phyloP scores from a whole-genome alignment of 2,113 vertebrate genomes.

The Stigmatopora argus region DNA sequence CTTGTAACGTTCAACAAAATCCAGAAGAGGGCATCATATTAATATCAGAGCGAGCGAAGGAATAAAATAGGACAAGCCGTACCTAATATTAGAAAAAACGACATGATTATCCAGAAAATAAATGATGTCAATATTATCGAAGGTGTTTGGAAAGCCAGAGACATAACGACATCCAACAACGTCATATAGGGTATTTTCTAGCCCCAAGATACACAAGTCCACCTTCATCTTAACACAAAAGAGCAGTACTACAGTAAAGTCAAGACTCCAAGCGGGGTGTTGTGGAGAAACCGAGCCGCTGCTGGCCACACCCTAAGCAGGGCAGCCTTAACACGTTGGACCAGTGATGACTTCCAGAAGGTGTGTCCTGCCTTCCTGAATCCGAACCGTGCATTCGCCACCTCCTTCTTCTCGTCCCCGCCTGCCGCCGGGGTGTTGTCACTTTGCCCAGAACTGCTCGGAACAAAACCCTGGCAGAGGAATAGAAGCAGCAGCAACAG shows the following conservation, averaged over 20 bases:
- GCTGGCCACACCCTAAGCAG: slow-evolving; percentile 53
- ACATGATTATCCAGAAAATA: background rate
- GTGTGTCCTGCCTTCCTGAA: slow-evolving; percentile 53
- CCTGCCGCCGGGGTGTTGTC: slow-evolving; percentile 4
- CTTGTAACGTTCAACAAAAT: too few species aligned
- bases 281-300: background rate
- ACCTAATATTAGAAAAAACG: background rate
- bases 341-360: slow-evolving; percentile 59
- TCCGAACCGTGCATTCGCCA: slow-evolving; percentile 27
- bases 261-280: background rate
- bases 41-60: too few species aligned
- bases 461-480: background rate
- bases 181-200: background rate
- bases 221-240: background rate
- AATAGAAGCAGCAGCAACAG: background rate
- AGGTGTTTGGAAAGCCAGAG: background rate
- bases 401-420: slow-evolving; percentile 28
- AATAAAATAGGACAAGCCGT: too few species aligned
- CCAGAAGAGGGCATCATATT: too few species aligned
- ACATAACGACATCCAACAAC: background rate
- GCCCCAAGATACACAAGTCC: background rate
- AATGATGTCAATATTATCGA: background rate
- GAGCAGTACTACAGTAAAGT: background rate
- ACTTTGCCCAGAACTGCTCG: background rate
- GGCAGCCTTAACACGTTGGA: slow-evolving; percentile 63